Conservation (phyloP, 1,140 invertebrate genomes). For the Spodoptera litura region DNA sequence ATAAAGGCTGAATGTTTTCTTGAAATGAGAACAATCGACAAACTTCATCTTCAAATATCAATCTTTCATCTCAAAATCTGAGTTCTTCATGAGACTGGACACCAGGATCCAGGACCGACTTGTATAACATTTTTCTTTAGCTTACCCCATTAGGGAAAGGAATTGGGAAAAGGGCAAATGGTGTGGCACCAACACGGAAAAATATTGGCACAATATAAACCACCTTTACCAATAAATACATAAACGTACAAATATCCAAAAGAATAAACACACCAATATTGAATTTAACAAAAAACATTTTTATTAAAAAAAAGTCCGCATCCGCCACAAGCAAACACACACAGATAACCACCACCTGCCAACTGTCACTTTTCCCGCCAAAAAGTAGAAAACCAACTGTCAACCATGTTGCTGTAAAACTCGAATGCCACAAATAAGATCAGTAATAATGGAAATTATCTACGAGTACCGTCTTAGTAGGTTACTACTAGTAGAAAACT, state of each 20-base stretch:
- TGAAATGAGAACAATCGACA: too few relatives aligned
- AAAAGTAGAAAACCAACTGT: slow-evolving; percentile 18
- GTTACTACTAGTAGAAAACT: too few relatives aligned
- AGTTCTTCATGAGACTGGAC: background rate
- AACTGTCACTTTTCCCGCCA: slow-evolving; percentile 41
- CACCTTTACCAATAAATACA: slow-evolving; percentile 43
- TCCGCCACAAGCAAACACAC: slow-evolving; percentile 42
- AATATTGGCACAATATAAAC: slow-evolving; percentile 5
- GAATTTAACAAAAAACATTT: slow-evolving; percentile 44
- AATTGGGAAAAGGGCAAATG: slow-evolving; percentile 24
- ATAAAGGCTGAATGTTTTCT: background rate
- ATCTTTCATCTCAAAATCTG: too few relatives aligned
- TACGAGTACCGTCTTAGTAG: background rate
- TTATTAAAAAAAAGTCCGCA: slow-evolving; percentile 46
- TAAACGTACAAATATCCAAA: slow-evolving; percentile 40
- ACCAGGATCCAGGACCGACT: background rate
- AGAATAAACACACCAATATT: slow-evolving; percentile 45
- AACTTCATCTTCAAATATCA: too few relatives aligned
- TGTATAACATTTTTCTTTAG: background rate
- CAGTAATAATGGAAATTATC: slow-evolving; percentile 1
- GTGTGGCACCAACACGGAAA: slow-evolving; percentile 6
- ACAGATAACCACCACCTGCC: slow-evolving; percentile 42
- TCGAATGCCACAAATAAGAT: background rate
- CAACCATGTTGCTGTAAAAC: slow-evolving; percentile 36
- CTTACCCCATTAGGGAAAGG: slow-evolving; percentile 2